Conservation (phyloP, 2,797 vertebrate species). For the Myripristis murdjan region DNA sequence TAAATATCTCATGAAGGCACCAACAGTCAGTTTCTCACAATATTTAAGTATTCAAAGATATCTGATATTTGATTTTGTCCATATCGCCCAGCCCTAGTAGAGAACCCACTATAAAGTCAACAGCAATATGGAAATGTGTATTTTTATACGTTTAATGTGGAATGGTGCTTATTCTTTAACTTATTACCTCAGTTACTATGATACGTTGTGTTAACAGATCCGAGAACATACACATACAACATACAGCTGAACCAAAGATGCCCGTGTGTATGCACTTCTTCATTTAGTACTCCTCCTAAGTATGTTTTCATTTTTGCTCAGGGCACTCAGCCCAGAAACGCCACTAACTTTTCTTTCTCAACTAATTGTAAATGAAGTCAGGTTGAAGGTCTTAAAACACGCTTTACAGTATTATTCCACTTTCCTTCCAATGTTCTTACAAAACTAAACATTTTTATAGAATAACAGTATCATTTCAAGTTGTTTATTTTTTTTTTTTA, state of each 20-base stretch:
- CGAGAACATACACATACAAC: conserved; percentile 46
- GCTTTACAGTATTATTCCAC: conserved; percentile 57
- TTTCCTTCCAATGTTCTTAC: conserved; percentile 48
- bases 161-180: conserved; percentile 94
- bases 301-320: conserved; percentile 37
- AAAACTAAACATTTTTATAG: conserved; percentile 35
- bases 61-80: too few species aligned
- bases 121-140: conserved; percentile 49
- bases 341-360: conserved; percentile 77
- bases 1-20: too few species aligned
- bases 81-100: too few species aligned
- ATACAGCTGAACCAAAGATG: conserved; percentile 88
- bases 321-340: conserved; percentile 38
- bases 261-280: conserved; percentile 75
- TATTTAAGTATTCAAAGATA: too few species aligned
- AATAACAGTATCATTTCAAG: conserved; percentile 15
- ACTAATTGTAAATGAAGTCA: conserved; percentile 39
- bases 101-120: conserved; percentile 48
- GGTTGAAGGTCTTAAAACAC: conserved; percentile 30
- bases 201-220: conserved; percentile 61
- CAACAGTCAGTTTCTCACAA: too few species aligned
- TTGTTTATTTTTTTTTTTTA: conserved; percentile 26
- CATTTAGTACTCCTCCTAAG: conserved; percentile 37
- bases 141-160: conserved; percentile 73
- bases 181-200: conserved; percentile 93